Conservation (phyloP, 2,888 invertebrate species). For the Tetranychus truncatus region DNA sequence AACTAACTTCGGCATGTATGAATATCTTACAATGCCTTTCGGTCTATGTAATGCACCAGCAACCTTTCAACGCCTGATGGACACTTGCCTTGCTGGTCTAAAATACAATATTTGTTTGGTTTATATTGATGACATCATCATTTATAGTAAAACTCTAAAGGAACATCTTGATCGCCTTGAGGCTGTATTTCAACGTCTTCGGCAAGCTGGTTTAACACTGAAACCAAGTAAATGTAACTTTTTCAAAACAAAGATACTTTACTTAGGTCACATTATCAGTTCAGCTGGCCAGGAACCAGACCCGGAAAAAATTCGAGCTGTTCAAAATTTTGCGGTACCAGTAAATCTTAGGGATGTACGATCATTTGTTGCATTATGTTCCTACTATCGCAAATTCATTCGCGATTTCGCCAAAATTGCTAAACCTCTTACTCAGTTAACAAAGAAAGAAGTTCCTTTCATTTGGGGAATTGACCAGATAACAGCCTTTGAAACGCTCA, state of each 20-base stretch:
- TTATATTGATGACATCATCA: conserved; percentile 27
- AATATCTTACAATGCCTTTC: conserved; percentile 25
- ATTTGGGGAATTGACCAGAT: conserved; percentile 20
- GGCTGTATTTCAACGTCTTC: conserved; percentile 25
- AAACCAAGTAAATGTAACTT: too few species aligned
- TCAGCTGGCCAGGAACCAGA: too few species aligned
- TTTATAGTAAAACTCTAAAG: conserved; percentile 22
- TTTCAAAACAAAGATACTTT: too few species aligned
- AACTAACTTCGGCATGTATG: conserved; percentile 23
- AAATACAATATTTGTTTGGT: conserved; percentile 23
- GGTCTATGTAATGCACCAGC: conserved; percentile 25
- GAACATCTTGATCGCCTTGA: conserved; percentile 22
- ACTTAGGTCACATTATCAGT: too few species aligned
- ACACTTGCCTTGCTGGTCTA: conserved; percentile 23
- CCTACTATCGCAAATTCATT: conserved; percentile 26
- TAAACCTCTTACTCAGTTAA: conserved; percentile 21
- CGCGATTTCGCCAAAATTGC: conserved; percentile 24
- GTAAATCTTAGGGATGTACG: conserved; percentile 20
- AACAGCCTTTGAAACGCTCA: conserved; percentile 16
- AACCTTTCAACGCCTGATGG: conserved; percentile 27
- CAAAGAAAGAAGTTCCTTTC: conserved; percentile 18
- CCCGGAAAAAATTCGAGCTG: conserved; percentile 19
- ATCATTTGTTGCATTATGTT: conserved; percentile 24
- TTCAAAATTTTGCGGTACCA: conserved; percentile 23
- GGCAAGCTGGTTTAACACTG: conserved; percentile 23